Base-by-base conservation (phyloP, 2,113 vertebrate genomes). In the Perca flavescens region DNA sequence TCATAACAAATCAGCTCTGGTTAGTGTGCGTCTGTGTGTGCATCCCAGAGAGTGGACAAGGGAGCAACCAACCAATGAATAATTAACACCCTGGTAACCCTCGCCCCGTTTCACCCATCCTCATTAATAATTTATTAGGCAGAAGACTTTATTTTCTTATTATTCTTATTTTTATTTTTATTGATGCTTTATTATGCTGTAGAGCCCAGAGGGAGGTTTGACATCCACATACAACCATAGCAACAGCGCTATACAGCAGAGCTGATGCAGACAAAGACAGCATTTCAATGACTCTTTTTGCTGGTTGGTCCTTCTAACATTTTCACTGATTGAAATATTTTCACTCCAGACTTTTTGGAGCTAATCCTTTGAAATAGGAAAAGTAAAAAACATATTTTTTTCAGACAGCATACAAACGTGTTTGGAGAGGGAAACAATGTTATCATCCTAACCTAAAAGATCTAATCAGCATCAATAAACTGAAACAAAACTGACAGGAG, bases 81-180 rank as follows among this genome's bases (percentile, higher is more conserved):
- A 85, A 93, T 94, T 94, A 87, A 95, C 66, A 58, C 88, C 52
- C 34, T 62, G 78, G 91, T 92, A 89, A 91, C 88, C 87, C 92
- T 91, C 81, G 64, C 46, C 86, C 86, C 68, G 82, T 74, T 88
- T 89, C 3, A 54, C 77, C 80, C 83, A 31, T 40, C 31, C 53
- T 77, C 68, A 89, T 94, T 87, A 90, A 93, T 93, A 89, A 93
- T 94, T 86, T 21, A 94, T 80, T 21, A 70, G 65, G 25, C 72
- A 74, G 69, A 91, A 85, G 84, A 91, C 66, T 89, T 88, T 88
- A 88, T 91, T 88, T 90, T 81, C 31, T 34, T 34, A 34, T 34
- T 34, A 34, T 34, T 34, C 31, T 34, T 34, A 34, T 34, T 34
- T 34, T 34, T 34, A 34, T 34, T 34, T 34, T 34, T 34, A 34